These are phyloP conservation scores for Antennarius striatus DNA, from an alignment of 2,113 vertebrate genomes.

Conservation along the genomic window DNA sequence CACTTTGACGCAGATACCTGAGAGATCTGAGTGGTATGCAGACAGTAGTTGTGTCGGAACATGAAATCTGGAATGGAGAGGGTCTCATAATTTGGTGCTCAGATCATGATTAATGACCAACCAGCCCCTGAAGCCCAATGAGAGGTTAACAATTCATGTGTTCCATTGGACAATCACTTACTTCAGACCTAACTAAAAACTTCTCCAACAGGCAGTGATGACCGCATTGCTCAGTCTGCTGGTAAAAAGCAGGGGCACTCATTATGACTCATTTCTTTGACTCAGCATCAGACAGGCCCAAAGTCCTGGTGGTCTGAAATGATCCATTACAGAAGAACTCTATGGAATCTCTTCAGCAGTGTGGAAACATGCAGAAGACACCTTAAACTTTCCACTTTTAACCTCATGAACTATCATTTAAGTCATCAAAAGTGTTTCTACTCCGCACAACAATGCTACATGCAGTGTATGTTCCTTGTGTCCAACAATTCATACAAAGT, in stretches of 20 bases:
- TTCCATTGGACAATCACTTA: slow-evolving; percentile 27
- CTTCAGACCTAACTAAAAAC: neutral
- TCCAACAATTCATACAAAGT: too few relatives aligned
- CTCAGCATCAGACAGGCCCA: slow-evolving; percentile 24
- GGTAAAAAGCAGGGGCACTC: slow-evolving; percentile 21
- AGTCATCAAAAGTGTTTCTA: neutral
- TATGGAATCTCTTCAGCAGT: slow-evolving; percentile 3
- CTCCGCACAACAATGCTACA: neutral
- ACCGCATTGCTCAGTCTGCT: slow-evolving; percentile 37
- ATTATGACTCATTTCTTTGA: slow-evolving; percentile 36
- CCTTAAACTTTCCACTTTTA: neutral
- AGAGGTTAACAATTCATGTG: slow-evolving; percentile 27
- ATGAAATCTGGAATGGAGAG: too few relatives aligned
- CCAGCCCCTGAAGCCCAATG: slow-evolving; percentile 6
- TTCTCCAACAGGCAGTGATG: slow-evolving; percentile 24
- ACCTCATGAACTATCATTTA: neutral
- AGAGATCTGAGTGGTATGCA: neutral
- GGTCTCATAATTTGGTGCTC: neutral
- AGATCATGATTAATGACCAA: slow-evolving; percentile 17
- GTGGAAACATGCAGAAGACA: neutral
- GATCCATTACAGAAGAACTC: slow-evolving; percentile 1
- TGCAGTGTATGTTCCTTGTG: neutral
- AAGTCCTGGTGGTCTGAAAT: slow-evolving; percentile 19
- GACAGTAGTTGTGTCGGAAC: neutral
- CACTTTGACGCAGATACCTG: too few relatives aligned